Percentiles rank a stretch among this genome's conserved stretches.
Conservation (phyloP, 2,888 invertebrate species). For the Seladonia tumulorum region DNA sequence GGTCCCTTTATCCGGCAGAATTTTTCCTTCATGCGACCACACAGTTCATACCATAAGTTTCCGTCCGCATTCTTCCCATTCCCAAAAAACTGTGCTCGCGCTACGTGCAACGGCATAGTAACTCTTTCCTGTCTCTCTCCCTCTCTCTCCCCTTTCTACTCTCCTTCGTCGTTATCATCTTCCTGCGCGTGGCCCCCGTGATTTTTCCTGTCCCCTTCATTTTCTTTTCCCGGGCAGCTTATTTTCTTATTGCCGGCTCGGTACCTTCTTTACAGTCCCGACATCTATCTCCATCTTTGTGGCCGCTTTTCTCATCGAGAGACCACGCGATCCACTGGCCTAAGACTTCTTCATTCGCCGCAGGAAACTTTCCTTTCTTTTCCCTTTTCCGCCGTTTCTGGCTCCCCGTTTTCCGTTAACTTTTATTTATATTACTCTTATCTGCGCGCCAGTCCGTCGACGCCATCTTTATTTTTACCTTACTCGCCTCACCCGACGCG, state of each 20-base stretch:
- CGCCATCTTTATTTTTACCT: slow-evolving; percentile 8
- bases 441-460: background rate
- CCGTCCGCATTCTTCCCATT: slow-evolving; percentile 17
- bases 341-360: slow-evolving; percentile 47
- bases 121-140: slow-evolving; percentile 20
- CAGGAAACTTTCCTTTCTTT: slow-evolving; percentile 26
- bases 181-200: slow-evolving; percentile 12
- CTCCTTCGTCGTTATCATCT: slow-evolving; percentile 1
- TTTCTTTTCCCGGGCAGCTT: slow-evolving; percentile 45
- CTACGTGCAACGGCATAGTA: slow-evolving; percentile 47
- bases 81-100: slow-evolving; percentile 4
- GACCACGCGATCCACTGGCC: slow-evolving; percentile 44
- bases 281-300: slow-evolving; percentile 55
- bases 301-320: slow-evolving; percentile 49
- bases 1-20: background rate
- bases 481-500: background rate
- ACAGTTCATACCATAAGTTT: slow-evolving; percentile 13
- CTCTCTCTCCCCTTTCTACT: background rate
- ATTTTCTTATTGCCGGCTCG: slow-evolving; percentile 48
- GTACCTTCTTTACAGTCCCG: slow-evolving; percentile 27
- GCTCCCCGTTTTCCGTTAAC: background rate
- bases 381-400: background rate
- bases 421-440: slow-evolving; percentile 13
- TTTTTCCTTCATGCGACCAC: slow-evolving; percentile 22
- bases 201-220: slow-evolving; percentile 57